phyloP scores from a whole-genome alignment of 1,140 invertebrate species.

The Drosophila tristis region DNA sequence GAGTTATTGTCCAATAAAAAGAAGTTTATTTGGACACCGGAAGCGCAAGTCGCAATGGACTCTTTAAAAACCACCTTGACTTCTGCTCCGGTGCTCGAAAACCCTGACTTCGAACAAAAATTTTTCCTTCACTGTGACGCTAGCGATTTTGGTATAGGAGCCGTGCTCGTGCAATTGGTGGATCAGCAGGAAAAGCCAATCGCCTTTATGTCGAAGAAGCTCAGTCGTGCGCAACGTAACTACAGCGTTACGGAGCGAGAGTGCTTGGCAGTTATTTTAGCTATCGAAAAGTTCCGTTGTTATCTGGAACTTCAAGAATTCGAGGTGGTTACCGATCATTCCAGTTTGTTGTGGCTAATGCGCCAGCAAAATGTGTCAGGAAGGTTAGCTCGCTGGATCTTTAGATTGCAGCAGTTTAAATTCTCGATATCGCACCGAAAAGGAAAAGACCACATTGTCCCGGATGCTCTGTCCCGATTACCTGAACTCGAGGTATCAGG shows the following conservation, averaged over 20 bases:
- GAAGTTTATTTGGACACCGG: conserved; percentile 11
- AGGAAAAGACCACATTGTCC: conserved; percentile 57
- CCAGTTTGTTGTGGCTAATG: conserved; percentile 7
- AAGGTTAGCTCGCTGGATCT: conserved; percentile 9
- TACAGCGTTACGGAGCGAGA: background rate
- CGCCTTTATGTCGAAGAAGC: background rate
- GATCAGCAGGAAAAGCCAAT: background rate
- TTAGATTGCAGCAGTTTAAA: background rate
- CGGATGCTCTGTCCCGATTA: conserved; percentile 27
- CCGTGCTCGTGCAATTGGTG: background rate
- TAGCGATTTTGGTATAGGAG: conserved; percentile 1
- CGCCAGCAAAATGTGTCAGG: conserved; percentile 13
- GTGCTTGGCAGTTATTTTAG: conserved; percentile 11
- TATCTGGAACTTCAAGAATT: background rate
- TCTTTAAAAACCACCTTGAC: conserved; percentile 1
- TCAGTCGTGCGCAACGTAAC: too few species aligned
- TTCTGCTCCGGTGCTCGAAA: conserved; percentile 4
- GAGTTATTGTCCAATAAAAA: conserved; percentile 6
- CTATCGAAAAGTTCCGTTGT: conserved; percentile 6
- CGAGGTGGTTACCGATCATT: background rate
- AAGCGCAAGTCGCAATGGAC: conserved; percentile 8
- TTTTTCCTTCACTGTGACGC: conserved; percentile 12
- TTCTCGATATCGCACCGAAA: conserved; percentile 1
- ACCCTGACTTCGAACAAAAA: background rate
- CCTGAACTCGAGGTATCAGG: background rate